Conservation (phyloP, 2,888 invertebrate species). For the Pachymerium ferrugineum region DNA sequence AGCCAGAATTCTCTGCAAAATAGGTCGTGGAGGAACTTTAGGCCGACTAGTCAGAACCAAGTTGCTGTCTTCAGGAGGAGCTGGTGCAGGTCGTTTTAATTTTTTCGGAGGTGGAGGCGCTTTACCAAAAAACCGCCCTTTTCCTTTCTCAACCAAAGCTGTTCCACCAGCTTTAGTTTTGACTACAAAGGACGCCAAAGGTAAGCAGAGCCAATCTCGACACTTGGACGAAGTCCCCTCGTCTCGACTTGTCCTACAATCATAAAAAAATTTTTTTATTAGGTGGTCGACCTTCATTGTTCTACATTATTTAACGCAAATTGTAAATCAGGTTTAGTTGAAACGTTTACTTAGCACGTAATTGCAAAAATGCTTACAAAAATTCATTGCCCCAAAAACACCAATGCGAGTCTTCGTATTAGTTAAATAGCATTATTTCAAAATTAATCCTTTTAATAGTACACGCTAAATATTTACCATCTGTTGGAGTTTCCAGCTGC, state of each 20-base stretch:
- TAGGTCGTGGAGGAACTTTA: constrained; percentile 14
- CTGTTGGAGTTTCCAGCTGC: too few relatives aligned
- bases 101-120: not conserved
- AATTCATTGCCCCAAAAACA: too few relatives aligned
- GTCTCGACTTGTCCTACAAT: not conserved
- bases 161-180: constrained; percentile 30
- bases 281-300: too few relatives aligned
- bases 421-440: too few relatives aligned
- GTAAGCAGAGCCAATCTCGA: constrained; percentile 1
- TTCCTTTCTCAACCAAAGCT: constrained; percentile 6
- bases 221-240: not conserved
- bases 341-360: too few relatives aligned
- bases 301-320: too few relatives aligned
- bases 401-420: too few relatives aligned
- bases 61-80: not conserved
- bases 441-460: too few relatives aligned
- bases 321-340: too few relatives aligned
- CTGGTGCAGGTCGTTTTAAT: not conserved
- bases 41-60: not conserved
- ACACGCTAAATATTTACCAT: too few relatives aligned
- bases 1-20: not conserved
- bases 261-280: too few relatives aligned
- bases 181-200: not conserved
- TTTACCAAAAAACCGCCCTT: not conserved
- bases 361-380: too few relatives aligned